A percentile compares a stretch with the other conserved stretches of the same genome.
phyloP scores from a whole-genome alignment of 2,113 vertebrate species.

The Paracyprichromis sp. region DNA sequence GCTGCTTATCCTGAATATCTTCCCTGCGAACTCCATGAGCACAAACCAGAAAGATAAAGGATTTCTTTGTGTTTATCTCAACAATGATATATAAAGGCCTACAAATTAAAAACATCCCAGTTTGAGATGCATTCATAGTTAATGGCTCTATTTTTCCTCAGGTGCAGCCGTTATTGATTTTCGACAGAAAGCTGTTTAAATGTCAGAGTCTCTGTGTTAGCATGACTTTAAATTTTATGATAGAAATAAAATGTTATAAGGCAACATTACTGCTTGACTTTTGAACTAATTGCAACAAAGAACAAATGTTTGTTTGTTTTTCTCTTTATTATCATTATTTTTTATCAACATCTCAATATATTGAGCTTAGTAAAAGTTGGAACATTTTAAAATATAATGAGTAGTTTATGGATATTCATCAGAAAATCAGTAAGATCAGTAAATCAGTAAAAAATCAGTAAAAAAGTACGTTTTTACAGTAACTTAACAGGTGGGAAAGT shows the following conservation, averaged over 20 bases:
- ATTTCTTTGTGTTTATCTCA: not conserved
- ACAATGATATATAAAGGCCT: not conserved
- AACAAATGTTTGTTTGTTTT: not conserved
- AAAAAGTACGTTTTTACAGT: not conserved
- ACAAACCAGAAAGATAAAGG: conserved; percentile 2
- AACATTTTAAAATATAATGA: not conserved
- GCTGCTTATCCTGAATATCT: conserved; percentile 37
- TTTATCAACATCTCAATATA: not conserved
- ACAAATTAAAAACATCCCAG: not conserved
- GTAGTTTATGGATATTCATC: not conserved
- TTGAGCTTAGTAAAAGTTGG: not conserved
- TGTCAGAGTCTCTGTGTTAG: not conserved
- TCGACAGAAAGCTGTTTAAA: not conserved
- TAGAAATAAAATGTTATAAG: not conserved
- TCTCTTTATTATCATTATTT: not conserved
- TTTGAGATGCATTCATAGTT: not conserved
- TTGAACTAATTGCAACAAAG: not conserved
- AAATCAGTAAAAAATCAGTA: not conserved
- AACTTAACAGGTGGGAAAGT: not conserved
- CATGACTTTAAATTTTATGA: not conserved
- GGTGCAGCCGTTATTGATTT: not conserved
- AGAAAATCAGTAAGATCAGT: not conserved
- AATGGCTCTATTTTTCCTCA: not conserved
- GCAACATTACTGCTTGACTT: not conserved
- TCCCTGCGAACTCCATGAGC: not conserved